Conservation (phyloP, 2,888 invertebrate genomes). For the Ellobium chinense region DNA sequence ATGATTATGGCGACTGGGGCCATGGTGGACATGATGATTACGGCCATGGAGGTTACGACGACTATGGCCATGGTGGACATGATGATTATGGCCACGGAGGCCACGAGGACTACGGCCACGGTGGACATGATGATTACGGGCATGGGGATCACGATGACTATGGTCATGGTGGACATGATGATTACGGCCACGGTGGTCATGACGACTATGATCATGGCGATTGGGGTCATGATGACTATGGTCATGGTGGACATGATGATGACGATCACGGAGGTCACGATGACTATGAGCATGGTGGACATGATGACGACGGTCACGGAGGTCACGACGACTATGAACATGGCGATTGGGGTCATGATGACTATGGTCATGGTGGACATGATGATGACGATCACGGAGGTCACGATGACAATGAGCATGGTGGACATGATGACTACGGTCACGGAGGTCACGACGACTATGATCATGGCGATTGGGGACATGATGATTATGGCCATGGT, state of each 20-base stretch:
- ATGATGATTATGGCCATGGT: not conserved
- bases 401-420: not conserved
- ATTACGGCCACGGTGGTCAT: not conserved
- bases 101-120: not conserved
- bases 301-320: not conserved
- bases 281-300: not conserved
- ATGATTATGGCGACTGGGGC: not conserved
- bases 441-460: not conserved
- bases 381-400: not conserved
- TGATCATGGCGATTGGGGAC: not conserved
- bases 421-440: not conserved
- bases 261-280: not conserved
- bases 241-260: not conserved
- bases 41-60: not conserved
- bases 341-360: not conserved
- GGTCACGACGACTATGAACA: not conserved
- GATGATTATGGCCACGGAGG: not conserved
- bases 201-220: not conserved
- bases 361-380: not conserved
- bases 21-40: not conserved
- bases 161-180: not conserved
- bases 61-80: not conserved
- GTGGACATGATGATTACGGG: not conserved
- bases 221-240: not conserved
- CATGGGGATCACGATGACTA: not conserved